Percentiles rank a stretch among this genome's conserved stretches.
phyloP scores from a whole-genome alignment of 2,113 vertebrate genomes.

The Lathamus discolor region DNA sequence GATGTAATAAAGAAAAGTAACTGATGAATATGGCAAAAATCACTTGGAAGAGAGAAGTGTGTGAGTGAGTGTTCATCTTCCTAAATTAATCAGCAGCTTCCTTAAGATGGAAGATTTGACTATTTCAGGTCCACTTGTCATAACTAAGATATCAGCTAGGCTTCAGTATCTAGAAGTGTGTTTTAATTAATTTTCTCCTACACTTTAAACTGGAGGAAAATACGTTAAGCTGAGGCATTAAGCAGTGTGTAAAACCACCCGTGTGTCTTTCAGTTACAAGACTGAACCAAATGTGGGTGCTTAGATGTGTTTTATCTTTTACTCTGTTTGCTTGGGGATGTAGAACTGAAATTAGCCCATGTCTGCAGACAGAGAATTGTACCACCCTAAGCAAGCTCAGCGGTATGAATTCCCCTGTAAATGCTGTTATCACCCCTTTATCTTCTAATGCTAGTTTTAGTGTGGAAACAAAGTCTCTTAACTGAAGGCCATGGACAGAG shows the following conservation, averaged over 20 bases:
- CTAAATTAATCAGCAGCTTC: constrained; percentile 41
- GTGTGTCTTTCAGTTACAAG: background rate
- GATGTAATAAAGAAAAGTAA: constrained; percentile 15
- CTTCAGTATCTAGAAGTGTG: constrained; percentile 42
- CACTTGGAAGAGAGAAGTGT: constrained; percentile 2
- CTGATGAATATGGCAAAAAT: constrained; percentile 46
- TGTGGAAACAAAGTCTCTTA: background rate
- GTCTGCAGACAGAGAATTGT: background rate
- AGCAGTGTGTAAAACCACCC: background rate
- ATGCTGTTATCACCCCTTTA: background rate
- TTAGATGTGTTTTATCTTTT: background rate
- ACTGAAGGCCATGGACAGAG: constrained; percentile 7
- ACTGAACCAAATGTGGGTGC: background rate
- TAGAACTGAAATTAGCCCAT: background rate
- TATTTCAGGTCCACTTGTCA: constrained; percentile 44
- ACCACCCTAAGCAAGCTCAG: background rate
- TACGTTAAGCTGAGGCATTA: background rate
- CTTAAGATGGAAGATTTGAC: constrained; percentile 55
- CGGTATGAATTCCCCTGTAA: background rate
- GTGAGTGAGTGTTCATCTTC: constrained; percentile 33
- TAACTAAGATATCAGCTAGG: constrained; percentile 21
- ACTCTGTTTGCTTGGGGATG: background rate
- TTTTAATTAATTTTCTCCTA: constrained; percentile 29
- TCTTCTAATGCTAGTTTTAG: background rate
- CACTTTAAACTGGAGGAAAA: background rate